Conservation (phyloP, 2,797 vertebrate genomes). For the Ciconia nigra region DNA sequence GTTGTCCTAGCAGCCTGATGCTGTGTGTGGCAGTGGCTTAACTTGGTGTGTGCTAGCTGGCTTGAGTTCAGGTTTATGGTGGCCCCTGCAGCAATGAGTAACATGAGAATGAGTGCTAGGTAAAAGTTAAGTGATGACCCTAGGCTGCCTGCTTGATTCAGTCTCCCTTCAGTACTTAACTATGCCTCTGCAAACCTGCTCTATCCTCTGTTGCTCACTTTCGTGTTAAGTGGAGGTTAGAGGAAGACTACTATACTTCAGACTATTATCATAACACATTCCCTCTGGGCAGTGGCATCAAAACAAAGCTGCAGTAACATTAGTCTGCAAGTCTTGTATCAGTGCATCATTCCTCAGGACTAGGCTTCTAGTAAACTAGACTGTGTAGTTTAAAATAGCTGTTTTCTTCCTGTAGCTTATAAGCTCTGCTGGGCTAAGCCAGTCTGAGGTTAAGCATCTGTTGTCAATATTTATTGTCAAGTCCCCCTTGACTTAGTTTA, state of each 20-base stretch:
- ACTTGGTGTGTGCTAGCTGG: not conserved
- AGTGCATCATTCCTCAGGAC: not conserved
- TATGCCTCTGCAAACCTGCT: not conserved
- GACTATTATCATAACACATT: not conserved
- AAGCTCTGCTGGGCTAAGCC: not conserved
- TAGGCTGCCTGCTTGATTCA: not conserved
- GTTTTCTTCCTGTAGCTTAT: not conserved
- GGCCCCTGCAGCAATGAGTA: not conserved
- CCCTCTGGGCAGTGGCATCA: not conserved
- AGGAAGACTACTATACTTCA: not conserved
- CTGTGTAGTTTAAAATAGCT: not conserved
- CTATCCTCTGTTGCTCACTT: not conserved
- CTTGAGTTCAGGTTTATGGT: not conserved
- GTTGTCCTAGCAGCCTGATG: not conserved
- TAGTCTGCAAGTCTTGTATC: not conserved
- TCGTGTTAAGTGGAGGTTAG: not conserved
- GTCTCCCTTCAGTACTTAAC: not conserved
- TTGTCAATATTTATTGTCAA: not conserved
- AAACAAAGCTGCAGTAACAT: not conserved
- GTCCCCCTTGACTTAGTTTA: not conserved
- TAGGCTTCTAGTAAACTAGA: not conserved
- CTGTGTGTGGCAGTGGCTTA: not conserved
- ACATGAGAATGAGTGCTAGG: not conserved
- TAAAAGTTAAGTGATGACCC: not conserved
- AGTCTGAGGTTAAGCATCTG: not conserved